Evolutionary conservation across 2,888 invertebrate species (phyloP), one percentile per base, ranked within the genome.

Genomic region (Ormyrus pomaceus): DNA sequence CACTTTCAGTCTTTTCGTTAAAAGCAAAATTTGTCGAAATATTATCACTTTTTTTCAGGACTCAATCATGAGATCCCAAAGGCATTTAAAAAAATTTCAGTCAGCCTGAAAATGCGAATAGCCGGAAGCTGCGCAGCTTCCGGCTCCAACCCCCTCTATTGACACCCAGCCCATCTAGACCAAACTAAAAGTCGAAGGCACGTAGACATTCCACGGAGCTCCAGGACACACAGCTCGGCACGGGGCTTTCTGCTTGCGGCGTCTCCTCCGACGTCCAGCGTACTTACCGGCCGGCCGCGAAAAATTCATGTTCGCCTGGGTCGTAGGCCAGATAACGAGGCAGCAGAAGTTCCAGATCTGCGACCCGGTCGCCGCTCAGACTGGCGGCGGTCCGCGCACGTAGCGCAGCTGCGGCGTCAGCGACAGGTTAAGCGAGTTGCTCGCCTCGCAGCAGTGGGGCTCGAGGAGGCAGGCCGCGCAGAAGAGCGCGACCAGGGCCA

Each of bases 391-490:
- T 82, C 96, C 96, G 81, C 95, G 93, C n/a, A 96, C 94, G 89
- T 96, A 96, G 85, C 95, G 94, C 77, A 96, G 92, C 87, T 96
- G 95, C 6, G 96, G 96, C n/a, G 95, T 94, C 59, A 96, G 91
- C 0, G 95, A 95, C 86, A 95, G 92, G 72, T 94, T 94, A 83
- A 95, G 93, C 76, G 95, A 95, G 91, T 96, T 95, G 86, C 95
- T 92, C 76, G 94, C 93, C 88, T 96, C 95, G 91, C 96, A 96
- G 91, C 96, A 96, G 69, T 95, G 93, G 6, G 95, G 93, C 85
- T 95, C 95, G 34, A 95, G 92, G 58, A 95, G 92, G 91, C 95
- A 96, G 11, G 95, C 95, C 74, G 95, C 93, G 82, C 95, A 94
- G 70, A 96, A 92, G 56, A 96, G 91, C 0, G 95, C 94, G 66